These are phyloP conservation scores for Elanoides forficatus DNA, from an alignment of 2,113 vertebrate species.

Conservation along the genomic window DNA sequence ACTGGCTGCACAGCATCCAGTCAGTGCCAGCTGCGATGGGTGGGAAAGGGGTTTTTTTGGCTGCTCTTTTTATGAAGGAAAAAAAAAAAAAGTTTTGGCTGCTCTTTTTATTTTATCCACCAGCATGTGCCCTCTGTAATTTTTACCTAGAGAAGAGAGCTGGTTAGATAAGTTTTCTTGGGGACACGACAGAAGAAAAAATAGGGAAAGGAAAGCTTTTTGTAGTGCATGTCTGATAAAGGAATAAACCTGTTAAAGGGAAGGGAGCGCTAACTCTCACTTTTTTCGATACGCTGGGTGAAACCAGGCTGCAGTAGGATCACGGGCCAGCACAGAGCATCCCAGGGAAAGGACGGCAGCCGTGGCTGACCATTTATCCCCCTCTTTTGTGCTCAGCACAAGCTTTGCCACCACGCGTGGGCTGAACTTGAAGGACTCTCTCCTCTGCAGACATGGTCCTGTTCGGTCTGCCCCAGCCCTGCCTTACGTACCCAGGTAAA, in stretches of 20 bases:
- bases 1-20: background rate
- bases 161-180: background rate
- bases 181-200: background rate
- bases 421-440: background rate
- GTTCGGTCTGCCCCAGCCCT: background rate
- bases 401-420: background rate
- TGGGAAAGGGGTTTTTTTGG: background rate
- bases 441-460: accelerated
- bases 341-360: background rate
- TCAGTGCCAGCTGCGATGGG: accelerated
- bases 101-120: background rate
- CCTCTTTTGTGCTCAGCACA: background rate
- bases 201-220: background rate
- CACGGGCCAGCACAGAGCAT: background rate
- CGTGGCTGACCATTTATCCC: background rate
- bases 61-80: background rate
- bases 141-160: background rate
- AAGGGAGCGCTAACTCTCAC: background rate
- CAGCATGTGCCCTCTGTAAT: background rate
- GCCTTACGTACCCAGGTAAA: background rate
- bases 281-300: background rate
- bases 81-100: no score
- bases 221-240: background rate
- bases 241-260: background rate
- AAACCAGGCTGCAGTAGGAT: background rate